A percentile compares a stretch with the other conserved stretches of the same genome.
Conservation (phyloP, 1,140 invertebrate species). For the Drosophila ohnishii region DNA sequence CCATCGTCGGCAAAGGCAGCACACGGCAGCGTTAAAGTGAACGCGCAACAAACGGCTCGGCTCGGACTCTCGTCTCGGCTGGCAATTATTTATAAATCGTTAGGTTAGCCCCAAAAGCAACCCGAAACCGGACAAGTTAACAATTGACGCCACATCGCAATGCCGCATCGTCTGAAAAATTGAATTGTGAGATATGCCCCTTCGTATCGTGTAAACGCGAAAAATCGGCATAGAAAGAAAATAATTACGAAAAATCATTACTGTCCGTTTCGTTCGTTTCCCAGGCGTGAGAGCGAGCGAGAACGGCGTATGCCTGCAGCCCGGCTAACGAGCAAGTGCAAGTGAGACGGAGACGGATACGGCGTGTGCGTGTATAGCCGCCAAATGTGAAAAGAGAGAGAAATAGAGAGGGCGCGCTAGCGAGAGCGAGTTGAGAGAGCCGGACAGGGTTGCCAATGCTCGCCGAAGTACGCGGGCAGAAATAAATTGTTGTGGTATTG, state of each 20-base stretch:
- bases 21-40: constrained; percentile 37
- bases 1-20: constrained; percentile 51
- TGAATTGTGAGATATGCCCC: constrained; percentile 34
- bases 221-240: constrained; percentile 60
- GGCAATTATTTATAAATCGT: constrained; percentile 54
- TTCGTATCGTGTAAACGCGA: constrained; percentile 50
- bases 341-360: constrained; percentile 71
- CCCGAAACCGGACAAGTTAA: constrained; percentile 27
- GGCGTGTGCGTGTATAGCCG: constrained; percentile 69
- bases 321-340: constrained; percentile 51
- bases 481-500: constrained; percentile 54
- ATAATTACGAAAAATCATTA: constrained; percentile 72
- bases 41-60: constrained; percentile 43
- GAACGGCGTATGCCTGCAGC: constrained; percentile 43
- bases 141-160: constrained; percentile 41
- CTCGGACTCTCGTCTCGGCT: constrained; percentile 24
- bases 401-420: constrained; percentile 41
- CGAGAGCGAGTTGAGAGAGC: constrained; percentile 34
- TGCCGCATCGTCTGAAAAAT: constrained; percentile 20
- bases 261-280: constrained; percentile 56
- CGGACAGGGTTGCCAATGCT: constrained; percentile 65
- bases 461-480: constrained; percentile 50
- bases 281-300: constrained; percentile 58
- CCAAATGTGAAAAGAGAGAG: constrained; percentile 61
- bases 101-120: constrained; percentile 19